Conservation (phyloP, 2,888 invertebrate species). For the Leptogaster cylindrica region DNA sequence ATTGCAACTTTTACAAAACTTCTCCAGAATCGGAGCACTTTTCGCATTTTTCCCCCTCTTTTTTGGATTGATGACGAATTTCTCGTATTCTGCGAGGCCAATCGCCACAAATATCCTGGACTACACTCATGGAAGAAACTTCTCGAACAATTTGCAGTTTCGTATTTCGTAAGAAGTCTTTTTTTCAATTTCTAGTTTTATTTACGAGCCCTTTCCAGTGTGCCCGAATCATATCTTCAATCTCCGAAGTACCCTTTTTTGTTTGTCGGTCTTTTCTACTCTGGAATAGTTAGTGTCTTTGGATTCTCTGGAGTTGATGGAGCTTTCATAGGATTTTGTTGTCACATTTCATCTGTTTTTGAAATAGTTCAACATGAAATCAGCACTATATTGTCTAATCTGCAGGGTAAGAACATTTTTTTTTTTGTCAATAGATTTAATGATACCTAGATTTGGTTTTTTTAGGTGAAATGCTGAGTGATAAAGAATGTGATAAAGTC, state of each 20-base stretch:
- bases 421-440: too few species aligned
- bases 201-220: constrained; percentile 9
- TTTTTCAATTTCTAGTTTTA: background rate
- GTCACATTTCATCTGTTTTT: constrained; percentile 55
- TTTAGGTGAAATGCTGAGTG: background rate
- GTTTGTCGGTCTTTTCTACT: constrained; percentile 53
- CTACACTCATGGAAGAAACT: constrained; percentile 49
- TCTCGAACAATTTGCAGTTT: constrained; percentile 54
- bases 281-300: constrained; percentile 56
- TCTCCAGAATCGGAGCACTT: constrained; percentile 49
- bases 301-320: constrained; percentile 57
- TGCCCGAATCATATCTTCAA: background rate
- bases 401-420: background rate
- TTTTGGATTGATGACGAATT: constrained; percentile 53
- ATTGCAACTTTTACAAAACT: background rate
- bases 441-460: too few species aligned
- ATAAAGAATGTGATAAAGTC: constrained; percentile 52
- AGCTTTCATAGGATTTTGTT: constrained; percentile 56
- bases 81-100: constrained; percentile 53
- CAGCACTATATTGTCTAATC: background rate
- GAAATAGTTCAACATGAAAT: constrained; percentile 47
- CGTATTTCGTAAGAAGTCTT: constrained; percentile 54
- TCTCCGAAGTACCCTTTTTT: constrained; percentile 53
- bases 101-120: constrained; percentile 51
- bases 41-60: constrained; percentile 52